Base-by-base conservation (phyloP, 2,888 invertebrate species). In the Hecatera dysodea region DNA sequence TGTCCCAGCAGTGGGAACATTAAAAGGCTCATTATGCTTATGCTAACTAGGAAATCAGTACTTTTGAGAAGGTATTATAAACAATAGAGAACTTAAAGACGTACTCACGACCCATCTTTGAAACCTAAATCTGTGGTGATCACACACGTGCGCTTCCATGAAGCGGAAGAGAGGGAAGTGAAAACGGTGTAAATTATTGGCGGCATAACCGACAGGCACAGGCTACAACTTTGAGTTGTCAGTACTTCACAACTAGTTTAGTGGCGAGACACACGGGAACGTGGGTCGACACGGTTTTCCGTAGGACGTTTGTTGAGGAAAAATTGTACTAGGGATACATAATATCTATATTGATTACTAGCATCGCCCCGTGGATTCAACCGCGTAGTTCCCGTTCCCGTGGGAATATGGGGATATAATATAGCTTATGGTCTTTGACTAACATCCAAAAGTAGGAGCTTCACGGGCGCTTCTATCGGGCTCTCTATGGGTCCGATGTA, bases 101-200 rank as follows among this genome's bases (percentile, higher is more conserved):
- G n/a, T n/a, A n/a, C n/a, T n/a, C n/a, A n/a, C n/a, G n/a, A 46
- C n/a, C 46, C 46, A 46, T n/a, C n/a, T 36, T 33, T 19, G 39
- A 29, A 64, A 50, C 42, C 29, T 22, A 17, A 66, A 70, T 53
- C 36, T 24, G 33, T 33, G 39, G 33, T 33, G 39, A 81, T 27
- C 64, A 59, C 53, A 80, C 61, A 64, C 27, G 56, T 65, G 64
- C 67, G 33, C 44, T 46, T 42, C 36, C 46, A 39, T 50, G 22
- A 62, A 67, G 29, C 53, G 19, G 27, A n/a, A 62, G 50, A 50
- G 2, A 22, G 39, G 29, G 56, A 73, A 70, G 78, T 78, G 72
- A 78, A 78, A 79, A 78, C 74, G 68, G 74, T 77, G 88, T 80
- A 84, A 88, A 88, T 88, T 88, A 87, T 86, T 80, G 83, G 82